Evolutionary conservation across 2,113 vertebrate species (phyloP), one percentile per base, ranked within the genome.

Genomic region (Dicentrarchus labrax): DNA sequence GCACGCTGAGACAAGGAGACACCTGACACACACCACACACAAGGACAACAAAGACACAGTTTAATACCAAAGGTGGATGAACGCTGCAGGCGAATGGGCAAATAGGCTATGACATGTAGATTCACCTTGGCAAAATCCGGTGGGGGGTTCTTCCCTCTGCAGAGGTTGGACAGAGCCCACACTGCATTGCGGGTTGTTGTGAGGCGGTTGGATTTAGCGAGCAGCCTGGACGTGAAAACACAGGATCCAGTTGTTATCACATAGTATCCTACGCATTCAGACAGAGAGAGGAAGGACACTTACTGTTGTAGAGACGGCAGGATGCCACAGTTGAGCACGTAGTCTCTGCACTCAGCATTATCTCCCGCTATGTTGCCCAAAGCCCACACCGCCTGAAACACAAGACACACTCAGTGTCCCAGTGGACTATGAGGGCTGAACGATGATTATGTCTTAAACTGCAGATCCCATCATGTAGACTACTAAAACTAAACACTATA

Each of bases 341-440:
- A 98, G 93, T 98, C 97, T 96, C 97, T 96, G 93, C 97, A 98
- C 90, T 98, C 97, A 62, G 97, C 97, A 75, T 97, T 98, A 90
- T 98, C 97, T 88, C 97, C 97, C 68, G 97, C 97, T 82, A 98
- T 98, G 88, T 98, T 98, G 51, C 97, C 97, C 91, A 98, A 94
- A 21, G 97, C 97, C 97, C 97, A 98, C 22, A 98, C 97, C n/a
- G 97, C 97, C 97, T 97, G 84, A 68, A 80, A 91, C 72, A 95
- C 82, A 86, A 1, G 16, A 68, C 47, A 54, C 36, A 47, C 30
- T 30, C 30, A 30, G 56, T 61, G 45, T 47, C 45, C 45, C 45
- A 47, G 45, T 47, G 30, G 30, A 30, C 30, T 30, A 30, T 30
- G 2, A 30, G 30, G 30, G 30, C 30, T 30, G 30, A 30, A 30